phyloP scores from a whole-genome alignment of 1,140 invertebrate genomes.

The Andrena cerasifolii region DNA sequence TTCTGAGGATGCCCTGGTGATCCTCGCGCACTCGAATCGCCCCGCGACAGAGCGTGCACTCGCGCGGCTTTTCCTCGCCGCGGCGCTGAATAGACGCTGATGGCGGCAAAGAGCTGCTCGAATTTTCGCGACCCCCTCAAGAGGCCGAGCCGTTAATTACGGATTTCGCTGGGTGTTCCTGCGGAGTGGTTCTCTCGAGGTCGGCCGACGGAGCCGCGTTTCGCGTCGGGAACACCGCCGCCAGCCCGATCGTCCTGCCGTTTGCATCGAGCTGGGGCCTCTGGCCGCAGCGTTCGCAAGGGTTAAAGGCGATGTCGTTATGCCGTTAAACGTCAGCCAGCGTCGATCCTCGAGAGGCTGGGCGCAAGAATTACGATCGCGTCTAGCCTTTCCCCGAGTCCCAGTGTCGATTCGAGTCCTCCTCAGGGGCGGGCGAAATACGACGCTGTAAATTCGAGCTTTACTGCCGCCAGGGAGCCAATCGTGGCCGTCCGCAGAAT shows the following conservation, averaged over 20 bases:
- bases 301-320: conserved; percentile 59
- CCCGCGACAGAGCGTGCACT: no score
- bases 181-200: conserved; percentile 1
- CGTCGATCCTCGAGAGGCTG: not conserved
- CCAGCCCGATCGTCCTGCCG: conserved; percentile 7
- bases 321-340: conserved; percentile 46
- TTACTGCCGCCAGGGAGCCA: not conserved
- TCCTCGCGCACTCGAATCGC: no score
- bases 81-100: no score
- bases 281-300: conserved; percentile 37
- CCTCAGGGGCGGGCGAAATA: conserved; percentile 21
- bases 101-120: not conserved
- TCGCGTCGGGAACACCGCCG: not conserved
- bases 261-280: conserved; percentile 49
- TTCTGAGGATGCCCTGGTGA: no score
- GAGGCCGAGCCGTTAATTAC: conserved; percentile 9
- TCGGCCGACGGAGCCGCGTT: not conserved
- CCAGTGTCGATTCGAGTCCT: not conserved
- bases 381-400: conserved; percentile 40
- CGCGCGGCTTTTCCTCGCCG: no score
- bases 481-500: conserved; percentile 1
- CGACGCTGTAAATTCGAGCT: conserved; percentile 42
- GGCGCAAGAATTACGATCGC: conserved; percentile 28
- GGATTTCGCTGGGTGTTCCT: not conserved
- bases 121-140: conserved; percentile 20